phyloP scores from a whole-genome alignment of 1,140 invertebrate species.

The Hyles euphorbiae region DNA sequence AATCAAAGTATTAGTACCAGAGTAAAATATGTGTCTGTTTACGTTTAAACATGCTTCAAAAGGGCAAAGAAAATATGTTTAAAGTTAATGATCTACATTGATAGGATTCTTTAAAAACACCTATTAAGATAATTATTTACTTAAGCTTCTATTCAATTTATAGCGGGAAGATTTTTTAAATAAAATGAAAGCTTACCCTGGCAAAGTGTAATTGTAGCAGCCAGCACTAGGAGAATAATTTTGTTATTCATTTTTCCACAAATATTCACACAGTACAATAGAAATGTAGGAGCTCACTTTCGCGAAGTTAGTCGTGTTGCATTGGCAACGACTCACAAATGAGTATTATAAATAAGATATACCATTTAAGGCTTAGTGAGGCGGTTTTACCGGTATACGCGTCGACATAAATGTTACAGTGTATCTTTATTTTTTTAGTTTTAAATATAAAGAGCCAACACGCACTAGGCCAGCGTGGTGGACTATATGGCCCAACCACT shows the following conservation, averaged over 20 bases:
- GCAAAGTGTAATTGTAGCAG: slow-evolving; percentile 34
- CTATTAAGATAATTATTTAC: too few species aligned
- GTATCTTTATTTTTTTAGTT: not conserved
- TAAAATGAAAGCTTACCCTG: slow-evolving; percentile 43
- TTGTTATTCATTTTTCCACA: slow-evolving; percentile 34
- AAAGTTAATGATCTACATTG: too few species aligned
- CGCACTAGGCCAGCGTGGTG: too few species aligned
- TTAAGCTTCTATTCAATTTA: too few species aligned
- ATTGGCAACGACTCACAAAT: slow-evolving; percentile 26
- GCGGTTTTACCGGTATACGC: slow-evolving; percentile 51
- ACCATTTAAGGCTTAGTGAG: slow-evolving; percentile 31
- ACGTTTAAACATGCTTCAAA: too few species aligned
- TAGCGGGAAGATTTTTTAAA: not conserved
- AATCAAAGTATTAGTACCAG: too few species aligned
- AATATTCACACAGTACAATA: slow-evolving; percentile 16
- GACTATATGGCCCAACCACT: too few species aligned
- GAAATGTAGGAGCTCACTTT: slow-evolving; percentile 3
- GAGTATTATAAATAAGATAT: slow-evolving; percentile 53
- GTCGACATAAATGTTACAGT: slow-evolving; percentile 20
- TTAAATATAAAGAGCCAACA: not conserved
- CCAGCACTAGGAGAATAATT: slow-evolving; percentile 40
- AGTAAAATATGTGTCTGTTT: too few species aligned
- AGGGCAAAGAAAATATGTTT: too few species aligned
- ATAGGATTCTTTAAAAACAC: too few species aligned
- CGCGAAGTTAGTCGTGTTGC: slow-evolving; percentile 1